Percentiles rank a stretch among this genome's conserved stretches.
phyloP scores from a whole-genome alignment of 2,113 vertebrate species.

The Cyprinodon tularosa region DNA sequence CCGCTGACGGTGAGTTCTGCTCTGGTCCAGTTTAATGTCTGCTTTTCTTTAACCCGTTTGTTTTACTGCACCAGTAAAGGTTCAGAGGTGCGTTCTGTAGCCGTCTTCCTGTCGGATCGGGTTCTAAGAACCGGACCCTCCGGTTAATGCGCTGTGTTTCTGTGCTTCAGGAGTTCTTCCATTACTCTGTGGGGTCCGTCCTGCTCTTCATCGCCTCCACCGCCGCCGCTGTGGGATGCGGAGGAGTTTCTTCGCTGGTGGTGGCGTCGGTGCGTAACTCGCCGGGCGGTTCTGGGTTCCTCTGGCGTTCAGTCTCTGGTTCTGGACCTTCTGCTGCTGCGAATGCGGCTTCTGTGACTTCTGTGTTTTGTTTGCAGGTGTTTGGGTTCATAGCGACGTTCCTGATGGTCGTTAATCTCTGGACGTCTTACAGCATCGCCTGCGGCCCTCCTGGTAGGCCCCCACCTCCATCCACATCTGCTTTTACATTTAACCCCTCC shows the following conservation, averaged over 20 bases:
- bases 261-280: conserved; percentile 84
- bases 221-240: conserved; percentile 80
- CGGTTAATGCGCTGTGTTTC: not conserved
- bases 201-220: conserved; percentile 90
- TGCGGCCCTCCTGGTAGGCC: conserved; percentile 85
- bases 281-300: no score
- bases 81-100: no score
- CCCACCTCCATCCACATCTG: not conserved
- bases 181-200: conserved; percentile 87
- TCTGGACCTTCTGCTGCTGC: no score
- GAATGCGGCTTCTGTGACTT: no score
- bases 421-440: conserved; percentile 89
- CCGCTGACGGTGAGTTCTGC: conserved; percentile 84
- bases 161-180: conserved; percentile 88
- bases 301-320: not conserved
- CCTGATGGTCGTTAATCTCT: conserved; percentile 87
- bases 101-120: no score
- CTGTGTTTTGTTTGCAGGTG: conserved; percentile 72
- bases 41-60: no score
- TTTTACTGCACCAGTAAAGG: no score
- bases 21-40: not conserved
- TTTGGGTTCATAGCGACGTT: conserved; percentile 91
- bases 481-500: not conserved
- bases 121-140: no score
- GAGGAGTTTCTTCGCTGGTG: conserved; percentile 76